A percentile compares a stretch with the other conserved stretches of the same genome.
phyloP scores from a whole-genome alignment of 1,140 invertebrate genomes.

The Drosophila baimaii region DNA sequence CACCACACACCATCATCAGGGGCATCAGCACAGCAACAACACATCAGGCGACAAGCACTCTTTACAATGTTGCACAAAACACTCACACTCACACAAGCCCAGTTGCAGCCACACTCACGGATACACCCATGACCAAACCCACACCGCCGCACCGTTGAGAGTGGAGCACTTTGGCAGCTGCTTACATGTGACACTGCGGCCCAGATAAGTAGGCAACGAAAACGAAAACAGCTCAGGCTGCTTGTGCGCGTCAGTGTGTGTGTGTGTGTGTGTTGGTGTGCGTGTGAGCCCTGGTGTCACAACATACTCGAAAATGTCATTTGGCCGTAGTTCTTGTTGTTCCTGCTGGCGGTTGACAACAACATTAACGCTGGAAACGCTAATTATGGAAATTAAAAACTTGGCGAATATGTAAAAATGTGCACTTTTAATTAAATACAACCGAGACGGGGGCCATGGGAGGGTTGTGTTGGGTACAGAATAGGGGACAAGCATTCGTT shows the following conservation, averaged over 20 bases:
- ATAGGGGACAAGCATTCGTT: slow-evolving; percentile 37
- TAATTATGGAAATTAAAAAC: slow-evolving; percentile 83
- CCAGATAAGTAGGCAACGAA: slow-evolving; percentile 80
- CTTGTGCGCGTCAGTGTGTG: slow-evolving; percentile 6
- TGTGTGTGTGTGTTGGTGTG: slow-evolving; percentile 26
- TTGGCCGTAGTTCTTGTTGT: slow-evolving; percentile 55
- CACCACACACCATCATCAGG: slow-evolving; percentile 17
- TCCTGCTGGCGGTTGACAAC: slow-evolving; percentile 36
- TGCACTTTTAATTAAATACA: slow-evolving; percentile 81
- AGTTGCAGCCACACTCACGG: slow-evolving; percentile 12
- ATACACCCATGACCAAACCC: slow-evolving; percentile 8
- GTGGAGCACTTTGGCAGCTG: slow-evolving; percentile 60
- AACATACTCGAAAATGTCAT: slow-evolving; percentile 75
- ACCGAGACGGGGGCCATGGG: slow-evolving; percentile 33
- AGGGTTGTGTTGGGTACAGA: slow-evolving; percentile 3
- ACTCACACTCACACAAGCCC: slow-evolving; percentile 21
- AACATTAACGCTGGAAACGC: slow-evolving; percentile 60
- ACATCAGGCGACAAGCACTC: slow-evolving; percentile 40
- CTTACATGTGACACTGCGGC: slow-evolving; percentile 68
- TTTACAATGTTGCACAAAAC: slow-evolving; percentile 51
- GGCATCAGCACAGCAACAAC: background rate
- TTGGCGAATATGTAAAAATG: slow-evolving; percentile 79
- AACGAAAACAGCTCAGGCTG: slow-evolving; percentile 54
- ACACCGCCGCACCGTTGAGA: slow-evolving; percentile 15
- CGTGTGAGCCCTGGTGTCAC: slow-evolving; percentile 43